Evolutionary conservation across 2,888 invertebrate genomes (phyloP), one percentile per base, ranked within the genome.

Genomic region (Macrosiphum euphorbiae): DNA sequence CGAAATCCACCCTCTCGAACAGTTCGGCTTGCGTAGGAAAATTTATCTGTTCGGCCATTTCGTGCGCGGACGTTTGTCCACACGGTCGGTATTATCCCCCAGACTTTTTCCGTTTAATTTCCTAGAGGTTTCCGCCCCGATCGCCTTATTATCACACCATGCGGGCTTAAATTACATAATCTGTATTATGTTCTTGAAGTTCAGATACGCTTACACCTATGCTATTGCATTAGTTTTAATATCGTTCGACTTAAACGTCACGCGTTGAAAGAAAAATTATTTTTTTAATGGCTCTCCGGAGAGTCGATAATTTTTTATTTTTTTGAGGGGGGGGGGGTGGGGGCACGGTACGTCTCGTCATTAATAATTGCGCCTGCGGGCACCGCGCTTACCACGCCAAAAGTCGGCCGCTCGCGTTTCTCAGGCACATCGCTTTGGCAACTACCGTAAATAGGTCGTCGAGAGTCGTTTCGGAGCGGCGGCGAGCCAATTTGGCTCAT

Each of bases 401-500:
- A 78, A 35, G 78, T 20, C 78, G 35, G 78, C 67, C 78, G 35
- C 20, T 20, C n/a, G 87, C 44, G 28, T 87, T 87, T 87, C 41
- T 41, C 58, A 78, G 55, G 4, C 55, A 88, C 28, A 13, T n/a
- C 41, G 55, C 55, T 88, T 90, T 90, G 89, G 61, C 89, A 90
- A 90, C 89, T 78, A 78, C 35, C 78, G 78, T 35, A 78, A 78
- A 78, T 78, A 78, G 13, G 44, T 44, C 88, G 88, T 41, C 55
- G 26, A 88, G 16, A 58, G 58, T 88, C 58, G 58, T 89, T 58
- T 44, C 44, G 41, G 44, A 28, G 35, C 52, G 35, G 88, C 52
- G 58, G 28, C 88, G 88, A 89, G 88, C 88, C 88, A 89, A 89
- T 58, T 89, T 89, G 88, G 58, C 44, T 58, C 88, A 89, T 89